Conservation (phyloP, 2,888 invertebrate genomes). For the Nomada fabriciana region DNA sequence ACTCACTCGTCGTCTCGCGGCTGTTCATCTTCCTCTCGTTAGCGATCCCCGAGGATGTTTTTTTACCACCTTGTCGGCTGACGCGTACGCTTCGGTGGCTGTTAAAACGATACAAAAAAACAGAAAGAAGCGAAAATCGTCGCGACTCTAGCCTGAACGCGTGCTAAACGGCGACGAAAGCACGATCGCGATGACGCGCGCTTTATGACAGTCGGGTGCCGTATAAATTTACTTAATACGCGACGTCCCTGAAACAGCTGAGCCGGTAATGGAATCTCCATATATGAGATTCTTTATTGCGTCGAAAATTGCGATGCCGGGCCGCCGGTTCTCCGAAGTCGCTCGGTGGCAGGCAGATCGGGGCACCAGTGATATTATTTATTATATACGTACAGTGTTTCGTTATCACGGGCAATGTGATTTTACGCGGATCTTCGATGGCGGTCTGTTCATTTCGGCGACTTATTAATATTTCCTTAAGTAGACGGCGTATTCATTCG, state of each 20-base stretch:
- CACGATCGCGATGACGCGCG: conserved; percentile 65
- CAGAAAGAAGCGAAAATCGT: background rate
- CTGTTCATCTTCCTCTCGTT: conserved; percentile 34
- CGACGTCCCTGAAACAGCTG: conserved; percentile 71
- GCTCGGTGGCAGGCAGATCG: conserved; percentile 27
- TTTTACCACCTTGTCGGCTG: background rate
- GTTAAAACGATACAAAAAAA: conserved; percentile 54
- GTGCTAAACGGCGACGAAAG: conserved; percentile 67
- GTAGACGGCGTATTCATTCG: no score
- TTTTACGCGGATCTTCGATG: no score
- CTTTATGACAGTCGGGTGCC: conserved; percentile 72
- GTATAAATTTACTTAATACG: conserved; percentile 72
- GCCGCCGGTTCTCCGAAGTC: conserved; percentile 58
- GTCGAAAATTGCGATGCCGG: conserved; percentile 68
- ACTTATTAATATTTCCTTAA: no score
- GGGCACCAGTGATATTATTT: background rate
- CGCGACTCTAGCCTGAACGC: conserved; percentile 29
- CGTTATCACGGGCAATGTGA: no score
- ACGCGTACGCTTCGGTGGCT: conserved; percentile 16
- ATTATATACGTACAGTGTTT: no score
- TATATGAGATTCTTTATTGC: conserved; percentile 71
- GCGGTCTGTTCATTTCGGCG: no score
- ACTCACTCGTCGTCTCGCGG: conserved; percentile 3
- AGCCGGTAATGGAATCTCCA: conserved; percentile 70
- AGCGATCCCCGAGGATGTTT: conserved; percentile 1